phyloP scores from a whole-genome alignment of 2,888 invertebrate genomes.

The Cheilosia grossa region DNA sequence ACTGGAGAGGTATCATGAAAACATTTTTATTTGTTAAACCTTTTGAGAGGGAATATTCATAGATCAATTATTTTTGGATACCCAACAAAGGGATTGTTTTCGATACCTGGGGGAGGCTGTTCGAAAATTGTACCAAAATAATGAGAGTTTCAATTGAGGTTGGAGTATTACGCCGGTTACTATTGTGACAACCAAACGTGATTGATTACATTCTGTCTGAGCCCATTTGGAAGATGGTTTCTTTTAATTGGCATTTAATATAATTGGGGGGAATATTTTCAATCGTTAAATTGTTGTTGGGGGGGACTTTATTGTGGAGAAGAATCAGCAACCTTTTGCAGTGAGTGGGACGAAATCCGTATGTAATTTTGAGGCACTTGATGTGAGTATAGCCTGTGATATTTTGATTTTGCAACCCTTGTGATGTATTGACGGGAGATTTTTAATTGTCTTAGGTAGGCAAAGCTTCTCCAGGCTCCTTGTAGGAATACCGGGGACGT shows the following conservation, averaged over 20 bases:
- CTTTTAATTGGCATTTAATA: neutral
- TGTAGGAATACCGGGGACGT: too few relatives aligned
- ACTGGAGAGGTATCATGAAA: neutral
- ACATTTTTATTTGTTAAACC: slow-evolving; percentile 2
- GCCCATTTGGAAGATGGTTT: neutral
- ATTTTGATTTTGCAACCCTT: too few relatives aligned
- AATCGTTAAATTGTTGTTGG: too few relatives aligned
- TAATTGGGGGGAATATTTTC: too few relatives aligned
- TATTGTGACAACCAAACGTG: neutral
- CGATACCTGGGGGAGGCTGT: neutral
- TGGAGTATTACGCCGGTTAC: neutral
- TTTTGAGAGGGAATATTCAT: slow-evolving; percentile 6
- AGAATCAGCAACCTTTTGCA: too few relatives aligned
- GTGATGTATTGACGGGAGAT: too few relatives aligned
- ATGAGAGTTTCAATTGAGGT: neutral
- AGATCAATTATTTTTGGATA: slow-evolving; percentile 38
- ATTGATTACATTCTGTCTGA: slow-evolving; percentile 2
- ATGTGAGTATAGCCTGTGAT: too few relatives aligned
- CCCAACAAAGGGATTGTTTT: slow-evolving; percentile 11
- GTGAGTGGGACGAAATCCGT: too few relatives aligned
- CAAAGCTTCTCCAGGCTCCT: too few relatives aligned
- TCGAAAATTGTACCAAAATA: neutral
- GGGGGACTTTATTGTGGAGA: too few relatives aligned
- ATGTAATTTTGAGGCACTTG: too few relatives aligned
- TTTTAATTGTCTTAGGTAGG: too few relatives aligned